A percentile compares a stretch with the other conserved stretches of the same genome.
Evolutionary conservation across 1,140 invertebrate species (phyloP).

Genomic region (Ceratina australensis): DNA sequence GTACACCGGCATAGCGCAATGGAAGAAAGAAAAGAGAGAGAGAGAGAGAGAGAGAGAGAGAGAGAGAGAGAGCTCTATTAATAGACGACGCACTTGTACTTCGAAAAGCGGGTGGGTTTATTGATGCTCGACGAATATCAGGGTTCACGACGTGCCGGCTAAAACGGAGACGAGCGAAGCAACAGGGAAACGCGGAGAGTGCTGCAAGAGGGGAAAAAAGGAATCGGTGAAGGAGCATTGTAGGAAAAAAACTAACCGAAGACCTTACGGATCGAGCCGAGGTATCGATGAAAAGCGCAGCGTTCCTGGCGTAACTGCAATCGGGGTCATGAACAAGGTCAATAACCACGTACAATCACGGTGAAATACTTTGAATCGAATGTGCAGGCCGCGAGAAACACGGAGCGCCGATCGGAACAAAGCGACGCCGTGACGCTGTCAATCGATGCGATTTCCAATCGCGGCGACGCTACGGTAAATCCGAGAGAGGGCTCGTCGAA

Average conservation of each 20-base stretch:
- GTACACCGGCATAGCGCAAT: background rate
- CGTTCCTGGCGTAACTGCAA: slow-evolving; percentile 52
- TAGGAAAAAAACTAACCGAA: background rate
- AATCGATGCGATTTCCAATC: background rate
- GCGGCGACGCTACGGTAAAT: background rate
- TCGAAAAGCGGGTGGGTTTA: slow-evolving; percentile 34
- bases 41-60: background rate
- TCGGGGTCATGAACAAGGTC: slow-evolving; percentile 57
- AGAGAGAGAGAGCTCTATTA: slow-evolving; percentile 48
- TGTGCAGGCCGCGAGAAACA: background rate
- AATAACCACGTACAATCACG: slow-evolving; percentile 53
- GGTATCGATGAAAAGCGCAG: slow-evolving; percentile 59
- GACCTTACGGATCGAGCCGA: slow-evolving; percentile 49
- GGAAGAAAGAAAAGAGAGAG: background rate
- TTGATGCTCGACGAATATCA: slow-evolving; percentile 49
- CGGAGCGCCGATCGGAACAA: background rate
- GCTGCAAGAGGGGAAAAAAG: background rate
- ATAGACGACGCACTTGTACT: slow-evolving; percentile 47
- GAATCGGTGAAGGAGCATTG: background rate
- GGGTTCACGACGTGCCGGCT: background rate
- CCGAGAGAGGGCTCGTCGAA: no score
- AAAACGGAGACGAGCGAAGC: slow-evolving; percentile 13
- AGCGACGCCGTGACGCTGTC: background rate
- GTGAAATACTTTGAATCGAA: slow-evolving; percentile 27
- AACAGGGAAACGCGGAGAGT: background rate